Evolutionary conservation across 35 echinoderm and acorn worm species (phyloP).

Genomic region (Ptychodera flava): DNA sequence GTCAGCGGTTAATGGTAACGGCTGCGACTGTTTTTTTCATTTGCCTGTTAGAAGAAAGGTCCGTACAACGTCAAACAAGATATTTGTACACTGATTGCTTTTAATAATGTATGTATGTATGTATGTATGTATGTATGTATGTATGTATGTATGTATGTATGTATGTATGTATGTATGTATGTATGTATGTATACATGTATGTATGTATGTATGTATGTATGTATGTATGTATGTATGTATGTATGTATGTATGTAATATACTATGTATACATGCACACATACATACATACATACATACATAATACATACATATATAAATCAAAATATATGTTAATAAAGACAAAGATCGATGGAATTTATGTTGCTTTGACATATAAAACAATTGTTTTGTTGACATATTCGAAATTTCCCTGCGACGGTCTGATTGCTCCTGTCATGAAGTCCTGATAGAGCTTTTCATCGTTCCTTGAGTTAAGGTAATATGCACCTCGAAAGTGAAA

Average conservation of each 20-base stretch:
- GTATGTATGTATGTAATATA: not conserved
- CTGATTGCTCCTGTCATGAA: not conserved
- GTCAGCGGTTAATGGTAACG: too few relatives aligned
- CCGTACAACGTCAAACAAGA: too few relatives aligned
- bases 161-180: constrained; percentile 2
- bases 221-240: not conserved
- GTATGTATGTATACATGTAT: not conserved
- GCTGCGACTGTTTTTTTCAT: too few relatives aligned
- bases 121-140: constrained; percentile 2
- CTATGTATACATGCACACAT: not conserved
- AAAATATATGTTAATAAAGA: not conserved
- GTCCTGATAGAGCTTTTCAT: not conserved
- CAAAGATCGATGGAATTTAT: too few relatives aligned
- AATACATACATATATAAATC: not conserved
- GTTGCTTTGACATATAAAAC: too few relatives aligned
- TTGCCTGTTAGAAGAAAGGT: too few relatives aligned
- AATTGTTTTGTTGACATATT: too few relatives aligned
- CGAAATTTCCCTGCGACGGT: too few relatives aligned
- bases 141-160: constrained; percentile 2
- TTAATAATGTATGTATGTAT: not conserved
- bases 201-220: constrained; percentile 2
- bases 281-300: not conserved
- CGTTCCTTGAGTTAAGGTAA: not conserved
- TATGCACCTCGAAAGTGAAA: too few relatives aligned
- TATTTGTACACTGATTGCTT: too few relatives aligned